Evolutionary conservation across 2,797 vertebrate species (phyloP), one percentile per base, ranked within the genome.

Genomic region (Scleropages formosus): DNA sequence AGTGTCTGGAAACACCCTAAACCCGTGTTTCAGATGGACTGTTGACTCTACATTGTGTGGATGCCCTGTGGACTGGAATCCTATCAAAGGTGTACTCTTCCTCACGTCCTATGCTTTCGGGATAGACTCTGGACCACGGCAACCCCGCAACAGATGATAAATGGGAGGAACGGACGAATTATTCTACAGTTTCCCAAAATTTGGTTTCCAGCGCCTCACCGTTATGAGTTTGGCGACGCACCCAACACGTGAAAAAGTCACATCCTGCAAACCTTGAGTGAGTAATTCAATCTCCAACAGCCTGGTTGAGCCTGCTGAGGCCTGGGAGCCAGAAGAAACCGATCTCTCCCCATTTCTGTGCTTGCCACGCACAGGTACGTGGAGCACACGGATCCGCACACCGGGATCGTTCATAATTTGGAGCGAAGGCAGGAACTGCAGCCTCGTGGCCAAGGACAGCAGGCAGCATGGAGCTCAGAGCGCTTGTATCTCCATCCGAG

Each of bases 401-500:
- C 49, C 39, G 8, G 16, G 27, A 56, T 51, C 47, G 56, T 53
- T 8, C 71, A 66, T n/a, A 8, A 44, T 58, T 65, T 47, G 49
- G 74, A 79, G 61, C 68, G 70, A 51, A 75, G 69, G 72, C 20
- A 70, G 39, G 31, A 64, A 20, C 67, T 64, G 20, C 24, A 10
- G 31, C 68, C 77, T 62, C 77, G 60, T 74, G 64, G 79, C 78
- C 75, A 68, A 78, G 62, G 62, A 67, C 70, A 49, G 64, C 26
- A 15, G 26, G 24, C 10, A 44, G 60, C 69, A 44, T 27, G 70
- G 49, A 13, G 47, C 39, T 62, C 18, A 56, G 16, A 18, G 15
- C 66, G 65, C 46, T 53, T 66, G 59, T 70, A 77, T 78, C 78
- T 78, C 53, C 63, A 71, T 67, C 70, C 71, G 59, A 4, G 59